phyloP scores from a whole-genome alignment of 2,888 invertebrate species.

The Hartigia nigra region DNA sequence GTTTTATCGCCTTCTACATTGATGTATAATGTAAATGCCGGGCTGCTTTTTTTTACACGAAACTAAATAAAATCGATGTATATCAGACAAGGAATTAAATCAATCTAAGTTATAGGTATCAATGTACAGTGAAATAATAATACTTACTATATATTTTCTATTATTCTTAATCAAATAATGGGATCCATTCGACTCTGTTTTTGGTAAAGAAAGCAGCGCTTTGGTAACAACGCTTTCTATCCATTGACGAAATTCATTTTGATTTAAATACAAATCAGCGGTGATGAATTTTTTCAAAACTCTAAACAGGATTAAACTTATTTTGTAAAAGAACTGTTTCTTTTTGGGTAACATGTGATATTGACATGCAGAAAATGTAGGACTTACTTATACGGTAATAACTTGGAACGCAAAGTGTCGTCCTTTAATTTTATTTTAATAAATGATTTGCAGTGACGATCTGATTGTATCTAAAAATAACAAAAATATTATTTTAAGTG shows the following conservation, averaged over 20 bases:
- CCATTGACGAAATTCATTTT: constrained; percentile 69
- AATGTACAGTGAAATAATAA: constrained; percentile 1
- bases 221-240: constrained; percentile 68
- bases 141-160: constrained; percentile 9
- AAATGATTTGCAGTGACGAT: constrained; percentile 3
- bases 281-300: constrained; percentile 66
- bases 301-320: constrained; percentile 45
- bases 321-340: constrained; percentile 6
- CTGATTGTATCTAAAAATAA: neutral
- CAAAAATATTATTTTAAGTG: neutral
- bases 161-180: neutral
- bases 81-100: neutral
- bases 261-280: constrained; percentile 66
- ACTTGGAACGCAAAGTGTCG: constrained; percentile 20
- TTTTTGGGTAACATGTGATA: neutral
- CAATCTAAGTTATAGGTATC: neutral
- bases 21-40: constrained; percentile 70
- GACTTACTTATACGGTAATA: constrained; percentile 32
- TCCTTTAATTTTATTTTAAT: constrained; percentile 13
- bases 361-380: neutral
- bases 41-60: constrained; percentile 66
- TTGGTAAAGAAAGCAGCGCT: constrained; percentile 49
- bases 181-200: neutral
- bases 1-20: constrained; percentile 41
- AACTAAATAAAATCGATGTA: constrained; percentile 50